Conservation (phyloP, 1,140 invertebrate genomes). For the Littorina saxatilis region DNA sequence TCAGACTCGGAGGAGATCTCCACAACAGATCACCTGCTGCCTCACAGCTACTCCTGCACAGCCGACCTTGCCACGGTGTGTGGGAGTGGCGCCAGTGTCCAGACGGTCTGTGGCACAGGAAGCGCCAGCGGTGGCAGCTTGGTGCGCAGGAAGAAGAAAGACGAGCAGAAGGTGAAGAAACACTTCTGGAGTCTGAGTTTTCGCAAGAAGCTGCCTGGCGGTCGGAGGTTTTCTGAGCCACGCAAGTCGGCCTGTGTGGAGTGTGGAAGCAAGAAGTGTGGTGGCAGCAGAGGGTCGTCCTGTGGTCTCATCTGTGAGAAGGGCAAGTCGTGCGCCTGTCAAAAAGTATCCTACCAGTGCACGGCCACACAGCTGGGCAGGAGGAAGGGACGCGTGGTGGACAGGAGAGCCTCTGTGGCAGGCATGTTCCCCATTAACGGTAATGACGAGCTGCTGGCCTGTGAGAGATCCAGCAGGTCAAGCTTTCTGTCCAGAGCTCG, state of each 20-base stretch:
- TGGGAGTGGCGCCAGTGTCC: neutral
- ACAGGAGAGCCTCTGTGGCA: neutral
- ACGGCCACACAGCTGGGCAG: neutral
- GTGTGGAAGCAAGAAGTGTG: slow-evolving; percentile 20
- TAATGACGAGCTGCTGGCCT: slow-evolving; percentile 25
- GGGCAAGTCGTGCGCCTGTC: neutral
- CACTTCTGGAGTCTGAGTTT: slow-evolving; percentile 67
- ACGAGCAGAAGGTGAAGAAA: slow-evolving; percentile 54
- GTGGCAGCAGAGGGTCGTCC: neutral
- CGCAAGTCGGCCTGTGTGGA: neutral
- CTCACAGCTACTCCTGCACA: slow-evolving; percentile 2
- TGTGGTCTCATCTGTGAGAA: neutral
- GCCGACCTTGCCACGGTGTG: slow-evolving; percentile 6
- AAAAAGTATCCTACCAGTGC: neutral
- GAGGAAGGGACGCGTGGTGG: neutral
- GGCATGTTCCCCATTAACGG: slow-evolving; percentile 29
- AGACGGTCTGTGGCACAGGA: slow-evolving; percentile 6
- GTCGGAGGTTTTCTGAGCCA: slow-evolving; percentile 28
- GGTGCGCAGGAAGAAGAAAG: slow-evolving; percentile 42
- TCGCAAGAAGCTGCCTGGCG: slow-evolving; percentile 49
- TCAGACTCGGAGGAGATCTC: slow-evolving; percentile 28
- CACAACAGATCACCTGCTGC: slow-evolving; percentile 8
- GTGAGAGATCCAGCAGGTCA: slow-evolving; percentile 8
- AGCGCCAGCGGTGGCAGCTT: neutral
- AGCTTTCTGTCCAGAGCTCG: neutral